phyloP scores from a whole-genome alignment of 2,113 vertebrate genomes.

The Speoplatyrhinus poulsoni region DNA sequence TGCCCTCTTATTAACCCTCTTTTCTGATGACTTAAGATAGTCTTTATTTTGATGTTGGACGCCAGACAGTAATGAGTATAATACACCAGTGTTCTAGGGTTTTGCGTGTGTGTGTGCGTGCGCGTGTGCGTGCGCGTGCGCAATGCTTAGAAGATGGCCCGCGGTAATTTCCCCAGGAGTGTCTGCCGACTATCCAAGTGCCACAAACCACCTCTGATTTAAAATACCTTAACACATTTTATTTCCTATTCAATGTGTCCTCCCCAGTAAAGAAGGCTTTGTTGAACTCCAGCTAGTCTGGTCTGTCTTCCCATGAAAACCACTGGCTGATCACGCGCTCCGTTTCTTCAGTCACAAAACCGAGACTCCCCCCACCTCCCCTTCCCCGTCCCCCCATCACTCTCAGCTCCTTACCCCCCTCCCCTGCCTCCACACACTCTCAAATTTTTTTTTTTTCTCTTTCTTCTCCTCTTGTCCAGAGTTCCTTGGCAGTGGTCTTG shows the following conservation, averaged over 20 bases:
- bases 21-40: not conserved
- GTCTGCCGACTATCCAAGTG: conserved; percentile 41
- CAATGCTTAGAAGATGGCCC: conserved; percentile 29
- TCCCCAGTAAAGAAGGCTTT: conserved; percentile 10
- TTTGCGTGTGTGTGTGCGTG: conserved; percentile 14
- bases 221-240: conserved; percentile 11
- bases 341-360: conserved; percentile 44
- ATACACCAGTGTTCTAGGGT: conserved; percentile 23
- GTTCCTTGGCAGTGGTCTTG: conserved; percentile 83
- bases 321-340: conserved; percentile 41
- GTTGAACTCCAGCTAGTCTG: conserved; percentile 7
- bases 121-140: conserved; percentile 20
- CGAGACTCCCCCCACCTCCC: conserved; percentile 15
- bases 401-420: not conserved
- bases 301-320: conserved; percentile 15
- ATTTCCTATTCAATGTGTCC: conserved; percentile 3
- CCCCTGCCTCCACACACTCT: conserved; percentile 62
- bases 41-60: conserved; percentile 20
- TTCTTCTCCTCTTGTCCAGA: conserved; percentile 69
- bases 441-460: not conserved
- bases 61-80: conserved; percentile 22
- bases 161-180: conserved; percentile 51
- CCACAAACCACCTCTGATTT: conserved; percentile 26
- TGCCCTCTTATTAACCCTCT: conserved; percentile 15
- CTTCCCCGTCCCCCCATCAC: conserved; percentile 31